These are phyloP conservation scores for Macrophya alboannulata DNA, from an alignment of 2,888 invertebrate genomes.

Conservation along the genomic window DNA sequence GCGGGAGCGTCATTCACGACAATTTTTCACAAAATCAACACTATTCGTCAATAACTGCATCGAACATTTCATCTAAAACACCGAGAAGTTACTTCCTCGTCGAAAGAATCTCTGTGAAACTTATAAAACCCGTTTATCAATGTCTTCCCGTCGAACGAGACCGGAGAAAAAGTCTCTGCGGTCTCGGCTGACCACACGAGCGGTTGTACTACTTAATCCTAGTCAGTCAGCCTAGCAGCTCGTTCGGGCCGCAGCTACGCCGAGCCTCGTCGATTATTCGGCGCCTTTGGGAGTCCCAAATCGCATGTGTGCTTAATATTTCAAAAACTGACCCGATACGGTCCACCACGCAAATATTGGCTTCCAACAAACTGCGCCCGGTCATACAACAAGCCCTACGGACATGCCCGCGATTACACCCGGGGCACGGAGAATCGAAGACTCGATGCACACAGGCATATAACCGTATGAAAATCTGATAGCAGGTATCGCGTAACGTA, in stretches of 20 bases:
- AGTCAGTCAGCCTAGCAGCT: neutral
- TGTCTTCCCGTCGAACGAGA: neutral
- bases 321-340: neutral
- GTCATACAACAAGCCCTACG: neutral
- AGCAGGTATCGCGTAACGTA: neutral
- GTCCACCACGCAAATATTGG: conserved; percentile 18
- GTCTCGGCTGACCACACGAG: neutral
- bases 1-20: neutral
- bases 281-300: neutral
- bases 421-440: neutral
- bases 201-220: conserved; percentile 13
- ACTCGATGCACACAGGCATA: neutral
- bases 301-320: conserved; percentile 12
- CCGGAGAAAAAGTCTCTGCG: neutral
- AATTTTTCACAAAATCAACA: conserved; percentile 17
- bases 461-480: neutral
- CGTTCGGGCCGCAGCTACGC: neutral
- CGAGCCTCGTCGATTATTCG: conserved; percentile 24
- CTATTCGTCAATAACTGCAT: conserved; percentile 14
- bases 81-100: neutral
- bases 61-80: neutral
- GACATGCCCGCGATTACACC: neutral
- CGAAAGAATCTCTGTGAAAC: neutral
- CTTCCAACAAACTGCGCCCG: neutral
- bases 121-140: neutral